Evolutionary conservation across 2,113 vertebrate genomes (phyloP).

Genomic region (Paracanthobrama guichenoti): DNA sequence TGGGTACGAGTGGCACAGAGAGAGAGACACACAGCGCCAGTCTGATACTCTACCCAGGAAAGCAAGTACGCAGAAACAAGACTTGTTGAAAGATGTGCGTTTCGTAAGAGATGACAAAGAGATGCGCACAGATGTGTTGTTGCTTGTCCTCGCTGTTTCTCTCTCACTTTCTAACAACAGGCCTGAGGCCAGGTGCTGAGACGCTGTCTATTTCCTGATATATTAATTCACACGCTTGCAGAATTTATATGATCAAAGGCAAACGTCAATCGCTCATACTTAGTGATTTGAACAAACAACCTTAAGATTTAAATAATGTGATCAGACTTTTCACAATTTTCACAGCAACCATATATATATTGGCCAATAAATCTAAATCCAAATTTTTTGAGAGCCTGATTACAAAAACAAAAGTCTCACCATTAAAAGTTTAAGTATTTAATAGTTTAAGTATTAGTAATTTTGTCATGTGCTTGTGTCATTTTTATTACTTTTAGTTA

Average conservation of each 20-base stretch:
- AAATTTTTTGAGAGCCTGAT: no score
- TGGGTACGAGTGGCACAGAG: slow-evolving; percentile 61
- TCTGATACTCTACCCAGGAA: slow-evolving; percentile 66
- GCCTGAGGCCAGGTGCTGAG: neutral
- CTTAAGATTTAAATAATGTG: neutral
- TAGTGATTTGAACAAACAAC: neutral
- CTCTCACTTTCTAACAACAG: slow-evolving; percentile 10
- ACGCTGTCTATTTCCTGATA: neutral
- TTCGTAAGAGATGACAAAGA: slow-evolving; percentile 53
- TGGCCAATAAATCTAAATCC: no score
- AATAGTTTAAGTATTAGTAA: neutral
- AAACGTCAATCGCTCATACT: neutral
- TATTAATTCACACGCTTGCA: neutral
- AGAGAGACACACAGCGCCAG: slow-evolving; percentile 61
- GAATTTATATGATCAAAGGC: neutral
- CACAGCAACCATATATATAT: neutral
- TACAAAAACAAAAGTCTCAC: no score
- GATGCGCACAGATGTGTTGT: slow-evolving; percentile 18
- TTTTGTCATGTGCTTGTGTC: neutral
- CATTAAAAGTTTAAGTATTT: no score
- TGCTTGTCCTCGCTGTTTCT: slow-evolving; percentile 14
- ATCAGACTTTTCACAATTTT: neutral
- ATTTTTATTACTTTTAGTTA: neutral
- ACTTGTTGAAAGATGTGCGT: slow-evolving; percentile 59
- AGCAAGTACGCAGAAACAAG: slow-evolving; percentile 66